Percentiles rank a stretch among this genome's conserved stretches.
phyloP scores from a whole-genome alignment of 92 coral and sea anemone genomes.

The Zoanthus sansibaricus region DNA sequence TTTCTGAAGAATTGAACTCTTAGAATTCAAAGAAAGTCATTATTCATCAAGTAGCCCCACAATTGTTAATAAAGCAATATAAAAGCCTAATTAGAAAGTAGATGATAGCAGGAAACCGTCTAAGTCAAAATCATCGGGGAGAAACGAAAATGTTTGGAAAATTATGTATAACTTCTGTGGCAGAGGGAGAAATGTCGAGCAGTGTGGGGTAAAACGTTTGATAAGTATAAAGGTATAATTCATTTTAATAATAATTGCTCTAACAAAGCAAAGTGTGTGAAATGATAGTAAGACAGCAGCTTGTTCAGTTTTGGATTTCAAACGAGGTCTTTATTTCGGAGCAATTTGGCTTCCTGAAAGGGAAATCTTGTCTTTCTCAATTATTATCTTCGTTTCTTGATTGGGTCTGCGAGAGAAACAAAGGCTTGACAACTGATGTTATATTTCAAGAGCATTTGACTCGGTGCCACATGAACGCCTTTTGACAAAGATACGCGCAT shows the following conservation, averaged over 20 bases:
- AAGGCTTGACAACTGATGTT: too few relatives aligned
- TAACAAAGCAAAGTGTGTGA: neutral
- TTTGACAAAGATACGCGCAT: too few relatives aligned
- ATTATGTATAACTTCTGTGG: slow-evolving; percentile 39
- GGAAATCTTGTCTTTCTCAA: too few relatives aligned
- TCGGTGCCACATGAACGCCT: too few relatives aligned
- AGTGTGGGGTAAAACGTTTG: slow-evolving; percentile 46
- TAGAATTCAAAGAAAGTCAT: slow-evolving; percentile 10
- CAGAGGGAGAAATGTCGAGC: slow-evolving; percentile 37
- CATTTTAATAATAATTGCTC: slow-evolving; percentile 39
- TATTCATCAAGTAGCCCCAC: slow-evolving; percentile 9
- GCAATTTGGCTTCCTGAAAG: too few relatives aligned
- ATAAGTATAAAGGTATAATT: slow-evolving; percentile 45
- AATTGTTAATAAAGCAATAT: slow-evolving; percentile 33
- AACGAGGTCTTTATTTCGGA: too few relatives aligned
- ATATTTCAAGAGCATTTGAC: too few relatives aligned
- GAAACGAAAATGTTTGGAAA: neutral
- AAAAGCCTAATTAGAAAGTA: slow-evolving; percentile 13
- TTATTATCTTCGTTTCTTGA: too few relatives aligned
- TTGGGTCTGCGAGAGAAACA: too few relatives aligned
- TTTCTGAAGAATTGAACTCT: too few relatives aligned
- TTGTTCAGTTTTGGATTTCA: too few relatives aligned
- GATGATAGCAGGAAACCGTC: slow-evolving; percentile 1
- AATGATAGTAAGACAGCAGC: too few relatives aligned
- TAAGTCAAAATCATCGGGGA: neutral